A percentile compares a stretch with the other conserved stretches of the same genome.
Conservation (phyloP, 2,888 invertebrate species). For the Lypha dubia region DNA sequence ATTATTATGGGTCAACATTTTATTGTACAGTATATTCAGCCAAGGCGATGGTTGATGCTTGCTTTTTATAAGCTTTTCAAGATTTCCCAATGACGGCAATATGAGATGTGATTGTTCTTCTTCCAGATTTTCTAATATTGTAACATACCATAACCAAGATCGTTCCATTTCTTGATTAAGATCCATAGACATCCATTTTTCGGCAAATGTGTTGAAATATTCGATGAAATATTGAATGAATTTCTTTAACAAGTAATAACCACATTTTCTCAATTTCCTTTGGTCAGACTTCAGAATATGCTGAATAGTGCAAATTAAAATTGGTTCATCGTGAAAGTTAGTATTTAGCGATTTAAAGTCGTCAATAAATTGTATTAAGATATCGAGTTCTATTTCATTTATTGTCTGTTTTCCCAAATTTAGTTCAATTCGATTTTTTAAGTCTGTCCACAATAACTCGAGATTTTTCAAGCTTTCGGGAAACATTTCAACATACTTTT, state of each 20-base stretch:
- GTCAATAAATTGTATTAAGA: conserved; percentile 77
- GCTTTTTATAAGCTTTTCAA: conserved; percentile 54
- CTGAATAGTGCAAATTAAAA: conserved; percentile 74
- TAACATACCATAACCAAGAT: conserved; percentile 77
- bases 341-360: conserved; percentile 74
- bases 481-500: conserved; percentile 75
- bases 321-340: conserved; percentile 67
- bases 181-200: conserved; percentile 31
- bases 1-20: conserved; percentile 78
- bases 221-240: conserved; percentile 50
- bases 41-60: conserved; percentile 72
- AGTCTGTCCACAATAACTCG: conserved; percentile 74
- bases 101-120: conserved; percentile 82
- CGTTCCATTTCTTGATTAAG: conserved; percentile 49
- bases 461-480: conserved; percentile 73
- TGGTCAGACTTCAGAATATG: conserved; percentile 74
- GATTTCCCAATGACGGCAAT: conserved; percentile 77
- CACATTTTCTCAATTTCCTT: conserved; percentile 77
- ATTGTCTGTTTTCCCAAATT: conserved; percentile 67
- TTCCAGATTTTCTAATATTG: conserved; percentile 80
- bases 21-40: conserved; percentile 76
- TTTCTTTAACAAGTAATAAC: conserved; percentile 77
- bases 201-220: not conserved
- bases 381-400: conserved; percentile 71
- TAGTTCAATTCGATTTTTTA: conserved; percentile 43